These are phyloP conservation scores for Tupiocoris notatus DNA, from an alignment of 2,888 invertebrate genomes.

Conservation along the genomic window DNA sequence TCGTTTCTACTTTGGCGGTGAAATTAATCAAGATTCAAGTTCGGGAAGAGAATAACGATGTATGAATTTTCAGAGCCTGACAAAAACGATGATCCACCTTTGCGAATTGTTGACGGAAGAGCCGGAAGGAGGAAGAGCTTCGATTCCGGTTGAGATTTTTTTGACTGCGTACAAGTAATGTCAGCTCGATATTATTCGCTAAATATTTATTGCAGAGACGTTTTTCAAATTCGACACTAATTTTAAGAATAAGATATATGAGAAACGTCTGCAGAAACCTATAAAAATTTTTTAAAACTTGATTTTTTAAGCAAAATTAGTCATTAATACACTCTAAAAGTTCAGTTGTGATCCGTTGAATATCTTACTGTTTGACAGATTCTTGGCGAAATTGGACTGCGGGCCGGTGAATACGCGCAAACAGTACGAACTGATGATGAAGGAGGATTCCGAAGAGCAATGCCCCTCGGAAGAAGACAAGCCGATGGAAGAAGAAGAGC, in stretches of 20 bases:
- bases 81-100: slow-evolving; percentile 74
- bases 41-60: too few species aligned
- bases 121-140: slow-evolving; percentile 78
- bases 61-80: slow-evolving; percentile 62
- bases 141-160: slow-evolving; percentile 67
- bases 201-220: too few species aligned
- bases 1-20: too few species aligned
- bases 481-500: slow-evolving; percentile 1
- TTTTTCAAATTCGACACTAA: too few species aligned
- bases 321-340: too few species aligned
- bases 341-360: too few species aligned
- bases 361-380: slow-evolving; percentile 8
- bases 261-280: too few species aligned
- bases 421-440: slow-evolving; percentile 1
- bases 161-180: slow-evolving; percentile 56
- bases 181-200: too few species aligned
- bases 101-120: slow-evolving; percentile 81
- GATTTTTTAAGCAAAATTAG: too few species aligned
- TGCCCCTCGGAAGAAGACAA: neutral
- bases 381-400: slow-evolving; percentile 59
- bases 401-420: slow-evolving; percentile 43
- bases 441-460: slow-evolving; percentile 7
- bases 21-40: too few species aligned
- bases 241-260: too few species aligned
- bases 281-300: too few species aligned